Conservation (phyloP, 2,888 invertebrate species). For the Lycophotia porphyrea region DNA sequence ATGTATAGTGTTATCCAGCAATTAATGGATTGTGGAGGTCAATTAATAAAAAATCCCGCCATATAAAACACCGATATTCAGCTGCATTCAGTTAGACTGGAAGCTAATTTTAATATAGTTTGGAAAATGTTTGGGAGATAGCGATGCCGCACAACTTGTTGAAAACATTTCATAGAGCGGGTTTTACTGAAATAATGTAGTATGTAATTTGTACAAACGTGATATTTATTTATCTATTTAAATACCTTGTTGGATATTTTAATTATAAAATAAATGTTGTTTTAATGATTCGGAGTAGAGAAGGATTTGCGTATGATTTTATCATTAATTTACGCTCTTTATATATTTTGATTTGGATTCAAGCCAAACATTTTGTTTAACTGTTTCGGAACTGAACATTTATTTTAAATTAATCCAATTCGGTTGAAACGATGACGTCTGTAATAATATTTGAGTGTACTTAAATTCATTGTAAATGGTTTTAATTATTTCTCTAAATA, state of each 20-base stretch:
- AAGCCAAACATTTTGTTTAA: slow-evolving; percentile 4
- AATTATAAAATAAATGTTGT: neutral
- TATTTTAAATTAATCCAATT: neutral
- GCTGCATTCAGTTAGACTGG: neutral
- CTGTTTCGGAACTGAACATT: neutral
- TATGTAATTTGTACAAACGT: neutral
- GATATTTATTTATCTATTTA: neutral
- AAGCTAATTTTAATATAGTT: neutral
- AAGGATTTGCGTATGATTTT: neutral
- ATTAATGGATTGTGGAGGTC: neutral
- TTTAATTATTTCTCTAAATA: neutral
- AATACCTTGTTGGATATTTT: neutral
- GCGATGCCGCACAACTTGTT: neutral
- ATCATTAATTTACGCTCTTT: neutral
- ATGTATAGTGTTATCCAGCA: neutral
- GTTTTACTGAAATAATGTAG: neutral
- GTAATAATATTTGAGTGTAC: neutral
- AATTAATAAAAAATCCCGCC: neutral
- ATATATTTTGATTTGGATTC: neutral
- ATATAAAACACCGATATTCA: neutral
- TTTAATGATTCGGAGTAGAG: neutral
- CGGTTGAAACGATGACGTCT: neutral
- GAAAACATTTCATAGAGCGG: neutral
- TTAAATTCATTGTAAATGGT: neutral
- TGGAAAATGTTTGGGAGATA: neutral